A percentile compares a stretch with the other conserved stretches of the same genome.
phyloP scores from a whole-genome alignment of 2,113 vertebrate species.

The Micromys minutus region DNA sequence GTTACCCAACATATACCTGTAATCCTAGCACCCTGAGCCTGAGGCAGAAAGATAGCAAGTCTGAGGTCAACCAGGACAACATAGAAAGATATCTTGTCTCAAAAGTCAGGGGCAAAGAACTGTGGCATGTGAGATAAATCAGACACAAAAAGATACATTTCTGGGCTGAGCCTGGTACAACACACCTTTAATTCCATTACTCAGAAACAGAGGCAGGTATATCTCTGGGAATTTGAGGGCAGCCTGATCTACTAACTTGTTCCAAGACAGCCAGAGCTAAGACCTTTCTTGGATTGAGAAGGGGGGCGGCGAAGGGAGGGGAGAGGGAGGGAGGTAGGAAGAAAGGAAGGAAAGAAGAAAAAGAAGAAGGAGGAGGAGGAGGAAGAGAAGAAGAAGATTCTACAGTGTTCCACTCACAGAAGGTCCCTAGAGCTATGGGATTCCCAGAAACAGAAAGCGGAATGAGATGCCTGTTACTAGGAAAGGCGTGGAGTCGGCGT shows the following conservation, averaged over 20 bases:
- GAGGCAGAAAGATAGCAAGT: not conserved
- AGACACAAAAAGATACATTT: not conserved
- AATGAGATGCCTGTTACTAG: fast-evolving
- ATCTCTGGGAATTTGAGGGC: not conserved
- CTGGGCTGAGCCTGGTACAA: not conserved
- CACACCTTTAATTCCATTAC: not conserved
- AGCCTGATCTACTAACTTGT: not conserved
- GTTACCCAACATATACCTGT: fast-evolving
- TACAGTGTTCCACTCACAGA: fast-evolving
- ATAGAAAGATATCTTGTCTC: not conserved
- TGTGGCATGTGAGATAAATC: too few species aligned
- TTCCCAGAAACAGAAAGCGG: not conserved
- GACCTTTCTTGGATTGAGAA: too few species aligned
- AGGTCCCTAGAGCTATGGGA: fast-evolving
- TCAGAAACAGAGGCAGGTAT: not conserved
- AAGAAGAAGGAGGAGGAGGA: not conserved
- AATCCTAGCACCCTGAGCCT: not conserved
- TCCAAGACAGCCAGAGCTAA: not conserved
- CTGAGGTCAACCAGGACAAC: not conserved
- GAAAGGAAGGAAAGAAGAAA: too few species aligned
- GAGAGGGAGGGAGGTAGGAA: too few species aligned
- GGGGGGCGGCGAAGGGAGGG: too few species aligned
- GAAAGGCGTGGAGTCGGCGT: fast-evolving
- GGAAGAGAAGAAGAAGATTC: not conserved
- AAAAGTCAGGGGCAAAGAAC: not conserved